Percentiles rank a stretch among this genome's conserved stretches.
Conservation (phyloP, 2,797 vertebrate species). For the Eidolon dupreanum region DNA sequence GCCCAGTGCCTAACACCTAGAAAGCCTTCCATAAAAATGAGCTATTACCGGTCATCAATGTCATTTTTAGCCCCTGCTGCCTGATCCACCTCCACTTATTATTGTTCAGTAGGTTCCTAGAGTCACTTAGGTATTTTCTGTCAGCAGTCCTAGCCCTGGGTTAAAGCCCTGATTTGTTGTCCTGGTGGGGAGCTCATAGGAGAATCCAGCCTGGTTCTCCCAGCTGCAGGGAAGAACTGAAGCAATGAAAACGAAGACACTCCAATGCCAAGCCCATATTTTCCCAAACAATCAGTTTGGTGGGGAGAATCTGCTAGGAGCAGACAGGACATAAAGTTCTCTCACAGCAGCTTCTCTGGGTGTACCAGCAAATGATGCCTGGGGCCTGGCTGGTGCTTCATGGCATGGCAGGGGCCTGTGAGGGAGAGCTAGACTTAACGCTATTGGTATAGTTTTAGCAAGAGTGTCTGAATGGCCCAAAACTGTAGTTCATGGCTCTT, state of each 20-base stretch:
- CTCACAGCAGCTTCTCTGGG: background rate
- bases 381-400: background rate
- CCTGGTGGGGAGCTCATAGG: background rate
- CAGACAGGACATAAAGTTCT: background rate
- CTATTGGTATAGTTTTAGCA: background rate
- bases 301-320: constrained; percentile 22
- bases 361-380: background rate
- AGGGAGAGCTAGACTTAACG: background rate
- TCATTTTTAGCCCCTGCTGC: constrained; percentile 11
- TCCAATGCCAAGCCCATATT: background rate
- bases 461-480: background rate
- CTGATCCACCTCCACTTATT: background rate
- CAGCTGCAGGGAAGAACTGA: constrained; percentile 38
- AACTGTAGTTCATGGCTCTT: background rate
- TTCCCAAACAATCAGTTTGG: background rate
- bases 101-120: background rate
- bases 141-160: background rate
- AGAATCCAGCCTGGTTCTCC: constrained; percentile 21
- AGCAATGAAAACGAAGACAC: constrained; percentile 37
- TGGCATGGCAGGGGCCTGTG: background rate
- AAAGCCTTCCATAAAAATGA: constrained; percentile 30
- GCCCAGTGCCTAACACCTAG: background rate
- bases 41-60: background rate
- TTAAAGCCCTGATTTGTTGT: constrained; percentile 54
- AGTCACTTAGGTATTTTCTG: constrained; percentile 30